Evolutionary conservation across 2,113 vertebrate species (phyloP), one percentile per base, ranked within the genome.

Genomic region (Axis porcinus): DNA sequence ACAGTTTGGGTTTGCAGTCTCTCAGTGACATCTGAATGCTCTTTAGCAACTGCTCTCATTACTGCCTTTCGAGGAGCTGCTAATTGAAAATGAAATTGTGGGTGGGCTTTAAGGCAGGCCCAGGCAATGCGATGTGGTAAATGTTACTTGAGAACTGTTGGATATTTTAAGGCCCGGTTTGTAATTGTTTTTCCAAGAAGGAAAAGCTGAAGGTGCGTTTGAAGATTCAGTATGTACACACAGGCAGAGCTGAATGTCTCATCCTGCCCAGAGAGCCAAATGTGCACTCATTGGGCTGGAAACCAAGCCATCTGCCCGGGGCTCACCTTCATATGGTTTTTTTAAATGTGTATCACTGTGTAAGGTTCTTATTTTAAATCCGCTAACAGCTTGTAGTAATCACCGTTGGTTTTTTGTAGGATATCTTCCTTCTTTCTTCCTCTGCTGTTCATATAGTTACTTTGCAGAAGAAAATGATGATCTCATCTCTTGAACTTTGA

Each of bases 31-130:
- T 99, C 98, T 95, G 98, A 98, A 98, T 98, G 98, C 98, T 99
- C 99, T 99, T 99, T 99, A 99, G 99, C 99, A 98, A 98, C 98
- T 99, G 98, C 98, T 99, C 99, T 98, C 98, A 98, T 99, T 99
- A 97, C 98, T 98, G 97, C 98, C 98, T 98, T 98, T 98, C 96
- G 85, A 98, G 98, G 98, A 99, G 98, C 98, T 98, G 98, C 97
- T 99, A 99, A 99, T 99, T 99, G 99, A 99, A 99, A 99, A 98
- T 97, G 98, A 98, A 99, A 97, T 98, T 98, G 98, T 98, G 98
- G 99, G 98, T 99, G 98, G 99, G 99, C 98, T 98, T 97, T 94
- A 96, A 94, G 97, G 97, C 97, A 84, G 95, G 95, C 64, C 36
- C 27, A 85, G 97, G 57, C 97, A 97, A 54, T 95, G 97, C n/a